Evolutionary conservation across 2,113 vertebrate species (phyloP).

Genomic region (Sturnira hondurensis): DNA sequence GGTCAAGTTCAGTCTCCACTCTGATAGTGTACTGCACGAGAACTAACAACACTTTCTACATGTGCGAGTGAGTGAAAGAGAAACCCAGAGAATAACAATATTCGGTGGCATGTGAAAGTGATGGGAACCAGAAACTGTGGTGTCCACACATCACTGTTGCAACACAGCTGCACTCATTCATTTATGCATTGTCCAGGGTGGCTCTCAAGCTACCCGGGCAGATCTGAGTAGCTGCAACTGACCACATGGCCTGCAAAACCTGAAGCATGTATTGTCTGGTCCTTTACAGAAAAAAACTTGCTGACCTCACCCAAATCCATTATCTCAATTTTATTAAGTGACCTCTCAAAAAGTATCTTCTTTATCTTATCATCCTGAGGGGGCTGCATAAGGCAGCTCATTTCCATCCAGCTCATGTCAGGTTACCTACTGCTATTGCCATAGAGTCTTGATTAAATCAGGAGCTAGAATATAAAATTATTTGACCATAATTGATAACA

Average conservation of each 20-base stretch:
- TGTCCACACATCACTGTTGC: background rate
- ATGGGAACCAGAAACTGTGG: background rate
- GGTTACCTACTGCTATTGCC: background rate
- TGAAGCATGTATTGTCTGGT: background rate
- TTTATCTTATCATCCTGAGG: background rate
- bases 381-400: background rate
- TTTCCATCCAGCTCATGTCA: background rate
- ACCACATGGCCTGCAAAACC: background rate
- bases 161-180: fast-evolving
- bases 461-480: background rate
- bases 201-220: fast-evolving
- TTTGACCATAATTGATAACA: background rate
- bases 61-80: background rate
- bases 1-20: background rate
- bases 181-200: background rate
- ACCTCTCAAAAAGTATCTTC: background rate
- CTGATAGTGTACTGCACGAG: background rate
- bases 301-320: background rate
- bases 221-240: background rate
- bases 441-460: background rate
- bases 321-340: constrained; percentile 19
- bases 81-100: background rate
- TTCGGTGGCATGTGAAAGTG: background rate
- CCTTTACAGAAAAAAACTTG: background rate
- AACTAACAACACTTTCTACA: background rate